Evolutionary conservation across 2,797 vertebrate species (phyloP).

Genomic region (Chrysocyon brachyurus): DNA sequence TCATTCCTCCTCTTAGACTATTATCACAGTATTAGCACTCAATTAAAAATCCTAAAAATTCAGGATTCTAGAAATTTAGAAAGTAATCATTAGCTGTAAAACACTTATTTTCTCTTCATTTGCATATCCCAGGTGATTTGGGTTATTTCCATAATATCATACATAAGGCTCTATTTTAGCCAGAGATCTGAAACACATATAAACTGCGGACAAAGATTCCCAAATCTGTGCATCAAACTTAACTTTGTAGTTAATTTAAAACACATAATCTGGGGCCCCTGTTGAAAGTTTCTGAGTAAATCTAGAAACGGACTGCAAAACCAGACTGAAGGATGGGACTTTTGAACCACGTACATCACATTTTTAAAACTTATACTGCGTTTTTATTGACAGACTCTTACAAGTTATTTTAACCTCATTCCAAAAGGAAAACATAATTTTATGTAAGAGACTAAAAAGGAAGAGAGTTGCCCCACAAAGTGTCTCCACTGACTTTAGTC

Average conservation of each 20-base stretch:
- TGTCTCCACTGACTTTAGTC: neutral
- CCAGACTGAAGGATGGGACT: neutral
- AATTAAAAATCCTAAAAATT: neutral
- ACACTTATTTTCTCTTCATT: neutral
- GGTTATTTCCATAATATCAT: neutral
- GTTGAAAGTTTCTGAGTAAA: neutral
- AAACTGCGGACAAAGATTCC: neutral
- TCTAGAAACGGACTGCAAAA: neutral
- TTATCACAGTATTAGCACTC: neutral
- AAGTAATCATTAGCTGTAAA: neutral
- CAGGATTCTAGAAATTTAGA: slow-evolving; percentile 39
- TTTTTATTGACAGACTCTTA: neutral
- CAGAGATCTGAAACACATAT: neutral
- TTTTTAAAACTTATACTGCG: neutral
- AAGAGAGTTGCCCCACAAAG: neutral
- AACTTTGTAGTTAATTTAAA: slow-evolving; percentile 41
- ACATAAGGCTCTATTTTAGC: neutral
- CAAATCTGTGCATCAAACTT: neutral
- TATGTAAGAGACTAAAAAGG: neutral
- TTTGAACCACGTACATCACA: neutral
- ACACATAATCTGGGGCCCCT: neutral
- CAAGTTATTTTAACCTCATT: neutral
- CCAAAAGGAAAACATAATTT: neutral
- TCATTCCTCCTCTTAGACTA: neutral
- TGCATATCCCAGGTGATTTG: neutral